Base-by-base conservation (phyloP, 2,797 vertebrate species). In the Sylvilagus floridanus region DNA sequence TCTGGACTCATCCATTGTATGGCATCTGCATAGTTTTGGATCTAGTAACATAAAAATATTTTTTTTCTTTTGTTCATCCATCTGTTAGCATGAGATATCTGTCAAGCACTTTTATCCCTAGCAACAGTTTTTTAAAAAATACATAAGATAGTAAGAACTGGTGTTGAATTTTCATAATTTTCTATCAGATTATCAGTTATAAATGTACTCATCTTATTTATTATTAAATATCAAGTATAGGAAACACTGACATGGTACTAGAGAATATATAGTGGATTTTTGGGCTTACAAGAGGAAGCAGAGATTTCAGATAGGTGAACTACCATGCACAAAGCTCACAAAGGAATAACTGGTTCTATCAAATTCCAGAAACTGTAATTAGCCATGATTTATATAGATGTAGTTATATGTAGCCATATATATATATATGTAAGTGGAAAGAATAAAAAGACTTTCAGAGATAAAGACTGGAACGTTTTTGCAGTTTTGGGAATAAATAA, bases 1-100 rank as follows among this genome's bases (percentile, higher is more conserved):
- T 87, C 13, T 54, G 96, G 81, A 50, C 82, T 69, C 83, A 97
- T 96, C 96, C 93, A 97, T 63, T 97, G 92, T 93, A 97, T 90
- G 42, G 76, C 8, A 5, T 94, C 35, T 94, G 52, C n/a, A 54
- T 95, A 97, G 42, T 0, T 37, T 88, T 96, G 85, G 5, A 97
- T 72, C 97, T 97, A 92, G 47, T 66, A 93, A 96, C 57, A 92
- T 26, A 95, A 97, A 95, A 96, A 90, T 30, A 52, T 30, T 11
- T 96, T 57, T 57, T 95, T 89, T 75, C 7, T 88, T 79, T 85
- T 88, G 68, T 78, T 3, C 35, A 52, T 69, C 52, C 2, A 21
- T 71, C 32, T 57, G 11, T 84, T 82, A 94, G 8, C 60, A 68
- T 76, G 82, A 30, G 82, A 52, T 35, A 88, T 19, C 47, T 69